Conservation (phyloP, 2,113 vertebrate species). For the Aramus guarauna region DNA sequence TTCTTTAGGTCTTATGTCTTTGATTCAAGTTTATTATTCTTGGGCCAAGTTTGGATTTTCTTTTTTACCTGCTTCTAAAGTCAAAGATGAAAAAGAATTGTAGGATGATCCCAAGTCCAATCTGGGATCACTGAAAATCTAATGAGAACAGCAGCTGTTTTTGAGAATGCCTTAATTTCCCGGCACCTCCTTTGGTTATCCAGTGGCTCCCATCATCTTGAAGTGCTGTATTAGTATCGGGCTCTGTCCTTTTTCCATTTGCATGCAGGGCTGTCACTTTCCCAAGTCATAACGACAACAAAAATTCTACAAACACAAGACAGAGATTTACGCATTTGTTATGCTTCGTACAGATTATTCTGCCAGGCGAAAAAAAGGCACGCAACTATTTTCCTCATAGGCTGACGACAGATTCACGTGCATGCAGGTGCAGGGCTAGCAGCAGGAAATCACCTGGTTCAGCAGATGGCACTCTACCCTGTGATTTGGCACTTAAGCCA, state of each 20-base stretch:
- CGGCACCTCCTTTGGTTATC: not conserved
- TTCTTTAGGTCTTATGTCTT: not conserved
- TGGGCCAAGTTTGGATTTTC: not conserved
- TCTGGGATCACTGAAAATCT: not conserved
- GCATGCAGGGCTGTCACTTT: accelerated
- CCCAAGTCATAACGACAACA: not conserved
- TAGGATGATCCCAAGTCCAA: not conserved
- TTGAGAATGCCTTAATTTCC: not conserved
- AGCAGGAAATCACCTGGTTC: not conserved
- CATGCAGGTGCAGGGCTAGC: not conserved
- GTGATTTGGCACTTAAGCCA: not conserved
- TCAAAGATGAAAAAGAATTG: not conserved
- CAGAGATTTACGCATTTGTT: not conserved
- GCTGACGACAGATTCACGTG: accelerated
- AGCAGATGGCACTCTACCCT: constrained; percentile 5
- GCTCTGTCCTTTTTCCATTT: not conserved
- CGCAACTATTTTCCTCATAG: not conserved
- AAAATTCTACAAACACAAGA: not conserved
- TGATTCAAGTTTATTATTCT: not conserved
- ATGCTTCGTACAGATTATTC: not conserved
- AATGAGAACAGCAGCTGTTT: not conserved
- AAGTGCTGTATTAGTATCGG: not conserved
- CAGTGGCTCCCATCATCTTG: not conserved
- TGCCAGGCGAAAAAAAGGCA: not conserved
- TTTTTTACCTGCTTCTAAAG: not conserved